A percentile compares a stretch with the other conserved stretches of the same genome.
Conservation (phyloP, 2,797 vertebrate genomes). For the Podarcis lilfordi region DNA sequence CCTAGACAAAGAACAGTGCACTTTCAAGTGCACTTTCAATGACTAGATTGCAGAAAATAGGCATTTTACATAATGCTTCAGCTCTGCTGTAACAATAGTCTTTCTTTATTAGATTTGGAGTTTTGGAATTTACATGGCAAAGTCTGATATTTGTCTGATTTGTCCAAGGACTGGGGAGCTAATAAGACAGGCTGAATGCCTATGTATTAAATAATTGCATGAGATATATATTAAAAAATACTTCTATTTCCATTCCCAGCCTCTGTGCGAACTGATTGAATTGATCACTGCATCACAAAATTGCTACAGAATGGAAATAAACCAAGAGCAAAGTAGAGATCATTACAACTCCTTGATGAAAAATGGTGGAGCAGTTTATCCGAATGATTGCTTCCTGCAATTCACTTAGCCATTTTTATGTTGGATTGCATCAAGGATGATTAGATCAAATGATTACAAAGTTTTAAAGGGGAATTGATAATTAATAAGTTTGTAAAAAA, state of each 20-base stretch:
- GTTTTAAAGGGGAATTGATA: slow-evolving; percentile 2
- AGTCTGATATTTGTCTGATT: background rate
- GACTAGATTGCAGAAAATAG: background rate
- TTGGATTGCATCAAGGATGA: slow-evolving; percentile 19
- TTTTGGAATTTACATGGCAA: slow-evolving; percentile 20
- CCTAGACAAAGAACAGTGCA: background rate
- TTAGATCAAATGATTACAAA: slow-evolving; percentile 33
- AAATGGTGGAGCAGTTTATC: slow-evolving; percentile 21
- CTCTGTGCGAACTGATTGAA: slow-evolving; percentile 10
- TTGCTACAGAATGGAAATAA: slow-evolving; percentile 27
- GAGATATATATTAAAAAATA: background rate
- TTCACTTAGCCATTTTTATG: slow-evolving; percentile 6
- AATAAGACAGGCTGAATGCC: background rate
- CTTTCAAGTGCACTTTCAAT: background rate
- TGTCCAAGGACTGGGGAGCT: background rate
- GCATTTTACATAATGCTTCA: background rate
- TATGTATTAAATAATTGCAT: background rate
- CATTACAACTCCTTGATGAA: slow-evolving; percentile 17
- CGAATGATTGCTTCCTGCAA: slow-evolving; percentile 24
- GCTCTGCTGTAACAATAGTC: background rate
- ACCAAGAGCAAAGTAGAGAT: slow-evolving; percentile 5
- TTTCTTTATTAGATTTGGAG: background rate
- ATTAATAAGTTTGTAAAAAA: slow-evolving; percentile 21
- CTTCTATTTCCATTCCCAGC: background rate
- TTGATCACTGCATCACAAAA: slow-evolving; percentile 36